Evolutionary conservation across 1,140 invertebrate species (phyloP).

Genomic region (Trypoxylus dichotomus): DNA sequence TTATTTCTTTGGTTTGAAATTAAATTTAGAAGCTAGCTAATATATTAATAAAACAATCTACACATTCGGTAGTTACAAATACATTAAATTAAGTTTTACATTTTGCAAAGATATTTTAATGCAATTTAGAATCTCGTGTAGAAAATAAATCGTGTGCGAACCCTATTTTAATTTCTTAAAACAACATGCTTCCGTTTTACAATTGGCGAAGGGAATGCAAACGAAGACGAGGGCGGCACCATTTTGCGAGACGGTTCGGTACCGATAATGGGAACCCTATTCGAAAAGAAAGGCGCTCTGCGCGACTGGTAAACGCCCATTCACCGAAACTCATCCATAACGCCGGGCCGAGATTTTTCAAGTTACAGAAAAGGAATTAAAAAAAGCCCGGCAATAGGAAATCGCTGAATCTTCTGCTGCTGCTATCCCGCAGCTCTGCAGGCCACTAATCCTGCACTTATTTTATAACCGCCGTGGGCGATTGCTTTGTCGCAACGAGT

Average conservation of each 20-base stretch:
- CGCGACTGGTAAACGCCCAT: background rate
- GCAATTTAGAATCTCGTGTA: background rate
- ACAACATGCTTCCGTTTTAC: background rate
- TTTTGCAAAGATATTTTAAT: background rate
- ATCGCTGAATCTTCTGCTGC: conserved; percentile 22
- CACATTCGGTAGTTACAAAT: background rate
- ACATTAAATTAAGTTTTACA: background rate
- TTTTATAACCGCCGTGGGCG: conserved; percentile 26
- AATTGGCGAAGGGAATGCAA: background rate
- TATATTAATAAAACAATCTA: too few relatives aligned
- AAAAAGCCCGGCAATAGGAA: conserved; percentile 23
- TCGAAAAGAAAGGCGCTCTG: background rate
- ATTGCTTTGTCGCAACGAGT: background rate
- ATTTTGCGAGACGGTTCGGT: background rate
- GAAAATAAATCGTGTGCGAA: background rate
- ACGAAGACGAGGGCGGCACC: background rate
- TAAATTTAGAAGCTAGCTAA: too few relatives aligned
- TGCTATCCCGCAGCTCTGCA: conserved; percentile 20
- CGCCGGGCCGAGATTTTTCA: background rate
- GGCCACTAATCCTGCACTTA: conserved; percentile 30
- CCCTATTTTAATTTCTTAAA: conserved; percentile 9
- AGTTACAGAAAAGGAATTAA: conserved; percentile 17
- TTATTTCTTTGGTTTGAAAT: too few relatives aligned
- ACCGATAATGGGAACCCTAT: background rate
- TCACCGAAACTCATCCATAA: conserved; percentile 2